Conservation (phyloP, 2,797 vertebrate species). For the Rhinichthys osculus region DNA sequence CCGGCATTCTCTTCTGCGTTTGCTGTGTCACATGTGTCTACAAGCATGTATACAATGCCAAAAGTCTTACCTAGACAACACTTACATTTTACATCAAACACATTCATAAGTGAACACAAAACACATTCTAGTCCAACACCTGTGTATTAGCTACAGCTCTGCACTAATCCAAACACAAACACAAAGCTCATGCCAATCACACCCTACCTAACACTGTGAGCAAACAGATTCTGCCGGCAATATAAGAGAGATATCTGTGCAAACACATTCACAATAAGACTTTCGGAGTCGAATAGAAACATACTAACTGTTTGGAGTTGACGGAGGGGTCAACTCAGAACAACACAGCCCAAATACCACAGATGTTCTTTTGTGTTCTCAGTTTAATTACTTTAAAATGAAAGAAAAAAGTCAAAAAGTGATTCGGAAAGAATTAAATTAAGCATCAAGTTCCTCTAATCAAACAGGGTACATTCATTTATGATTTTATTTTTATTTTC, state of each 20-base stretch:
- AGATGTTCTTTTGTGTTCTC: neutral
- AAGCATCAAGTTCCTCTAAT: neutral
- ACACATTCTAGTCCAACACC: neutral
- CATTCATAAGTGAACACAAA: neutral
- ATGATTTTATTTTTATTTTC: neutral
- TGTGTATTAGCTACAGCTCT: neutral
- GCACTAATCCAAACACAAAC: conserved; percentile 29
- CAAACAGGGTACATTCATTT: neutral
- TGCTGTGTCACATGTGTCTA: neutral
- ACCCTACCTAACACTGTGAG: neutral
- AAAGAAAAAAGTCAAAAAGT: neutral
- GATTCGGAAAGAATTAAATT: neutral
- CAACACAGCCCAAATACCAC: neutral
- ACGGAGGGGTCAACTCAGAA: neutral
- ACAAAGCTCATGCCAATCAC: conserved; percentile 23
- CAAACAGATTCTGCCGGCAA: neutral
- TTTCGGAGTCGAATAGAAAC: neutral
- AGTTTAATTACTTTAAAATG: neutral
- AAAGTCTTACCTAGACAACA: neutral
- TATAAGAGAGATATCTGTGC: neutral
- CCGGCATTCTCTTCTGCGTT: neutral
- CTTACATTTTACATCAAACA: neutral
- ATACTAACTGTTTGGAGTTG: neutral
- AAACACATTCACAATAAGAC: neutral
- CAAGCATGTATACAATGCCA: neutral